These are phyloP conservation scores for Channallabes apus DNA, from an alignment of 2,797 vertebrate genomes.

Conservation along the genomic window DNA sequence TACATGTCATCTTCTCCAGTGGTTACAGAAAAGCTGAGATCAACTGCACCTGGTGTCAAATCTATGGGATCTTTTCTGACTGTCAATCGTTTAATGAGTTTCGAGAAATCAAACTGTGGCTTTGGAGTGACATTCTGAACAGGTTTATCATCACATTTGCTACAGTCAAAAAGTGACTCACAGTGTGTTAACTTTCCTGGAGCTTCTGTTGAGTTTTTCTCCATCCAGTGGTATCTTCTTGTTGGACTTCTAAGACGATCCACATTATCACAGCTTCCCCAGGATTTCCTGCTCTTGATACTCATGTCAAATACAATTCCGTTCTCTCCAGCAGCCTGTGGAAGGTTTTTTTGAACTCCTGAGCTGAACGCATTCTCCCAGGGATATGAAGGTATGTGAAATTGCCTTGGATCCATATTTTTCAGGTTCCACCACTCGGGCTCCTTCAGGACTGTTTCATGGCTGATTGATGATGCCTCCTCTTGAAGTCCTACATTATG, in stretches of 20 bases:
- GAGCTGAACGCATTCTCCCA: constrained; percentile 65
- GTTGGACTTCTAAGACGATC: constrained; percentile 54
- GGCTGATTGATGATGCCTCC: constrained; percentile 45
- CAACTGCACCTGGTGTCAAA: constrained; percentile 69
- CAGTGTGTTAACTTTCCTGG: constrained; percentile 66
- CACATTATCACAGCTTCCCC: constrained; percentile 72
- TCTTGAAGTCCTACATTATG: constrained; percentile 49
- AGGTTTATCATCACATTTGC: constrained; percentile 59
- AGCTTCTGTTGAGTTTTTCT: constrained; percentile 73
- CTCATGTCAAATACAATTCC: constrained; percentile 79
- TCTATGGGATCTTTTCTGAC: constrained; percentile 84
- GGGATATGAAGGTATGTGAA: constrained; percentile 74
- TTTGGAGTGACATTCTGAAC: constrained; percentile 63
- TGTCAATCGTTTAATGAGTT: constrained; percentile 73
- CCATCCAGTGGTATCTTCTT: constrained; percentile 68
- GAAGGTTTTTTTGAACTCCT: constrained; percentile 66
- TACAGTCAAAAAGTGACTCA: constrained; percentile 71
- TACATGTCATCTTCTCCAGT: constrained; percentile 71
- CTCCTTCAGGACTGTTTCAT: constrained; percentile 53
- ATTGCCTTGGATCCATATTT: constrained; percentile 68
- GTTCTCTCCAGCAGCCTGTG: constrained; percentile 66
- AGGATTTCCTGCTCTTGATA: constrained; percentile 64
- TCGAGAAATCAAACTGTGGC: constrained; percentile 68
- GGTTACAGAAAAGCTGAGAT: constrained; percentile 77
- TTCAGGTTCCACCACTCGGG: constrained; percentile 60